These are phyloP conservation scores for Parazoanthus atlanticus DNA, from an alignment of 92 coral and sea anemone species.

Conservation along the genomic window DNA sequence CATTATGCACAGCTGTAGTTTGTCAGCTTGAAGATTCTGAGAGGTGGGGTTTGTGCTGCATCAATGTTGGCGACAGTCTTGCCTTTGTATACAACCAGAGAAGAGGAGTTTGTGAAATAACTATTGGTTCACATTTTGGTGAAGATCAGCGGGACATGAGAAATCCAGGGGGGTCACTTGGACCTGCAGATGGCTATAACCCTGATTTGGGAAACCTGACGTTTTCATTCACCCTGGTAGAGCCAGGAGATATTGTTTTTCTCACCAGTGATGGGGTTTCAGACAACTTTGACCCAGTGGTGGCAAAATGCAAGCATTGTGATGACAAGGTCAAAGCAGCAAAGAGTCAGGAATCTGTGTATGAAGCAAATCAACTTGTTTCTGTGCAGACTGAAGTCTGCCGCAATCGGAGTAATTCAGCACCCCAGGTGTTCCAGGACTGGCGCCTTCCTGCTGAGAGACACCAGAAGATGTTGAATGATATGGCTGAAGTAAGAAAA, in stretches of 20 bases:
- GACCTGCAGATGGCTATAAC: slow-evolving; percentile 93
- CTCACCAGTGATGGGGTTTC: slow-evolving; percentile 97
- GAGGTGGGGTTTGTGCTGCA: slow-evolving; percentile 88
- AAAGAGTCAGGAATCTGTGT: slow-evolving; percentile 65
- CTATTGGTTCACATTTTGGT: slow-evolving; percentile 89
- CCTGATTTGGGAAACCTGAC: slow-evolving; percentile 94
- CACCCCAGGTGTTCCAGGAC: slow-evolving; percentile 29
- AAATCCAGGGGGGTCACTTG: slow-evolving; percentile 96
- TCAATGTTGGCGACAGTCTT: slow-evolving; percentile 95
- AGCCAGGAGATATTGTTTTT: slow-evolving; percentile 92
- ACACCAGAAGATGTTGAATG: slow-evolving; percentile 67
- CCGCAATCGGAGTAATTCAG: slow-evolving; percentile 31
- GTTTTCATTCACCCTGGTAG: slow-evolving; percentile 80
- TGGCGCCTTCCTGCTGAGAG: slow-evolving; percentile 59
- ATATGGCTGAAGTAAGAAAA: slow-evolving; percentile 70
- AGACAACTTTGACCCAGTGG: slow-evolving; percentile 94
- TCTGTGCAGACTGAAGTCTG: not conserved
- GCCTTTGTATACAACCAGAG: slow-evolving; percentile 78
- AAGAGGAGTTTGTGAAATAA: slow-evolving; percentile 81
- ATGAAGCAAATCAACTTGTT: not conserved
- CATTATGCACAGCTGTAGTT: slow-evolving; percentile 91
- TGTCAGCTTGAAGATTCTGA: slow-evolving; percentile 78
- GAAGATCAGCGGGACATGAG: slow-evolving; percentile 89
- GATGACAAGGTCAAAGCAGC: slow-evolving; percentile 45
- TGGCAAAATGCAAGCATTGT: slow-evolving; percentile 79